Percentiles rank a stretch among this genome's conserved stretches.
phyloP scores from a whole-genome alignment of 2,888 invertebrate species.

The Parasteatoda lunata region DNA sequence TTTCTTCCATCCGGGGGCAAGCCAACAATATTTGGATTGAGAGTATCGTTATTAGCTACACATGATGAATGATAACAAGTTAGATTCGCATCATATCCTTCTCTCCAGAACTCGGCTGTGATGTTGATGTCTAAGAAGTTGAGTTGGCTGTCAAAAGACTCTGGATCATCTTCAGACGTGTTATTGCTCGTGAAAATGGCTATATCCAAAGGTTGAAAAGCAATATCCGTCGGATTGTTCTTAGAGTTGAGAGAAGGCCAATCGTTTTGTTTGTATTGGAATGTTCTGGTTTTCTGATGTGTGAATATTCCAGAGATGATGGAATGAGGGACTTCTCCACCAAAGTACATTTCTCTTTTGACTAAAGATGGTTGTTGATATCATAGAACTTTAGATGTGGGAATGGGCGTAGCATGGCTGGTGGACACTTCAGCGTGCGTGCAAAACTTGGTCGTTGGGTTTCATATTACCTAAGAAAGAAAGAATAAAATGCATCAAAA shows the following conservation, averaged over 20 bases:
- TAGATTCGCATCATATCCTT: slow-evolving; percentile 1
- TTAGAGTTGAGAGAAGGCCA: not conserved
- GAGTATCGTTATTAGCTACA: slow-evolving; percentile 3
- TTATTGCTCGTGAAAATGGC: slow-evolving; percentile 29
- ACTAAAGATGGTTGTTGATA: too few relatives aligned
- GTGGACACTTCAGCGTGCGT: too few relatives aligned
- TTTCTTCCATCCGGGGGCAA: slow-evolving; percentile 77
- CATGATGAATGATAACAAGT: slow-evolving; percentile 23
- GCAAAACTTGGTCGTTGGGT: too few relatives aligned
- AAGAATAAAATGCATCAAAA: too few relatives aligned
- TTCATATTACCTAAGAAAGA: too few relatives aligned
- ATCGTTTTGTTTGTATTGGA: not conserved
- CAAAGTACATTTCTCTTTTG: too few relatives aligned
- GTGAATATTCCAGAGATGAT: not conserved
- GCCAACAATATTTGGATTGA: not conserved
- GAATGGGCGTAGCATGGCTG: too few relatives aligned
- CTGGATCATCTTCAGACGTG: slow-evolving; percentile 28
- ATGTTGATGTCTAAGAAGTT: slow-evolving; percentile 53
- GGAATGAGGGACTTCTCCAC: too few relatives aligned
- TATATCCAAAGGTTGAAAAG: not conserved
- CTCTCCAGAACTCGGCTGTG: slow-evolving; percentile 31
- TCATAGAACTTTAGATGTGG: too few relatives aligned
- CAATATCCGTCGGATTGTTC: not conserved
- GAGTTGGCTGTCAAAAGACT: slow-evolving; percentile 17
- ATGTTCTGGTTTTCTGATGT: not conserved